phyloP scores from a whole-genome alignment of 2,888 invertebrate genomes.

The Panopea generosa region DNA sequence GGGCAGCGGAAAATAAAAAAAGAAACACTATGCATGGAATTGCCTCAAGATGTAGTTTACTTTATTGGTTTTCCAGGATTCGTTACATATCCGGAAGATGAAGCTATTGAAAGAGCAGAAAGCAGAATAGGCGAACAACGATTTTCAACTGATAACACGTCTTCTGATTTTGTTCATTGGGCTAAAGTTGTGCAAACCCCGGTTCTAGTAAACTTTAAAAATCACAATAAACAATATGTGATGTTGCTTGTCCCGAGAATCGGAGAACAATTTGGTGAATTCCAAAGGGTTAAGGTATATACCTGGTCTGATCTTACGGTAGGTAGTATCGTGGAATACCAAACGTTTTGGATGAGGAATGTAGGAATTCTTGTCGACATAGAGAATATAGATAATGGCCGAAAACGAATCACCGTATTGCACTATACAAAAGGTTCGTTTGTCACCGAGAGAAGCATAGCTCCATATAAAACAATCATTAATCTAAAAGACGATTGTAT shows the following conservation, averaged over 20 bases:
- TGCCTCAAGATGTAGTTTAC: too few species aligned
- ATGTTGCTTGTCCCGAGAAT: conserved; percentile 27
- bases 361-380: conserved; percentile 38
- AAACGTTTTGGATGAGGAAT: conserved; percentile 25
- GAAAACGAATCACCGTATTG: too few species aligned
- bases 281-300: conserved; percentile 20
- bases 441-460: too few species aligned
- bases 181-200: conserved; percentile 41
- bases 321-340: conserved; percentile 42
- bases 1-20: too few species aligned
- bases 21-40: too few species aligned
- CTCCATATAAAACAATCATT: too few species aligned
- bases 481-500: too few species aligned
- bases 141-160: conserved; percentile 27
- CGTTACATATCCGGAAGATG: conserved; percentile 18
- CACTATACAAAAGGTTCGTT: too few species aligned
- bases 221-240: neutral
- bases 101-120: conserved; percentile 25
- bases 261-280: conserved; percentile 14
- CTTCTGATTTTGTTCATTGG: conserved; percentile 44
- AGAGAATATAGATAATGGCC: too few species aligned
- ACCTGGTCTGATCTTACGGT: conserved; percentile 31
- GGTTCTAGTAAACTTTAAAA: neutral
- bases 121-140: conserved; percentile 28
- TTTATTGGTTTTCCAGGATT: conserved; percentile 15